Conservation (phyloP, 1,140 invertebrate genomes). For the Pseudomyrmex flavicornis region DNA sequence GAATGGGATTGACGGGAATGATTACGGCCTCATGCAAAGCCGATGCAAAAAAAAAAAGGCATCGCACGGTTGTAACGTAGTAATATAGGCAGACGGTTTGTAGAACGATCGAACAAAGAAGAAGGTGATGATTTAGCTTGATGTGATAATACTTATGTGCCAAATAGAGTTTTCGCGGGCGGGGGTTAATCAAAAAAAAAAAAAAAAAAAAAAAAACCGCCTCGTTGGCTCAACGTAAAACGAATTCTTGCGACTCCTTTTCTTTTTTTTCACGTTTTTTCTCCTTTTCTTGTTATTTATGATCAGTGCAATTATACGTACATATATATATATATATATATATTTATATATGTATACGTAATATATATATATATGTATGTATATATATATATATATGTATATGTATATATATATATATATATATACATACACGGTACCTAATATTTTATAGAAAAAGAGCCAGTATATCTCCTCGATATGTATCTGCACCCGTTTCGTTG, state of each 20-base stretch:
- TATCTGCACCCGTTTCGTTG: conserved; percentile 68
- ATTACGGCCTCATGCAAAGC: conserved; percentile 12
- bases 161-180: conserved; percentile 83
- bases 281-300: conserved; percentile 75
- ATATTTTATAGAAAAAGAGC: conserved; percentile 83
- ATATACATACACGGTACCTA: conserved; percentile 80
- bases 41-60: conserved; percentile 2
- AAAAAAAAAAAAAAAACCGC: conserved; percentile 48
- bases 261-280: conserved; percentile 66
- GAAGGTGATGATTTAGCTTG: conserved; percentile 70
- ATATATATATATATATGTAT: too few relatives aligned
- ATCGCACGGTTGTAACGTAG: conserved; percentile 23
- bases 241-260: conserved; percentile 67
- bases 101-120: conserved; percentile 49
- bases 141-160: conserved; percentile 84
- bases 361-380: too few relatives aligned
- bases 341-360: too few relatives aligned
- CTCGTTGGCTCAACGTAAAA: conserved; percentile 77
- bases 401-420: too few relatives aligned
- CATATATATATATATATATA: conserved; percentile 35
- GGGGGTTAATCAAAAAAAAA: too few relatives aligned
- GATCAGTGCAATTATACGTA: conserved; percentile 83
- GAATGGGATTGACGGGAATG: background rate
- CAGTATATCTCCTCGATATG: conserved; percentile 79
- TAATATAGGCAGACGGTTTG: conserved; percentile 26